These are phyloP conservation scores for Neodiprion fabricii DNA, from an alignment of 1,140 invertebrate genomes.

Conservation along the genomic window DNA sequence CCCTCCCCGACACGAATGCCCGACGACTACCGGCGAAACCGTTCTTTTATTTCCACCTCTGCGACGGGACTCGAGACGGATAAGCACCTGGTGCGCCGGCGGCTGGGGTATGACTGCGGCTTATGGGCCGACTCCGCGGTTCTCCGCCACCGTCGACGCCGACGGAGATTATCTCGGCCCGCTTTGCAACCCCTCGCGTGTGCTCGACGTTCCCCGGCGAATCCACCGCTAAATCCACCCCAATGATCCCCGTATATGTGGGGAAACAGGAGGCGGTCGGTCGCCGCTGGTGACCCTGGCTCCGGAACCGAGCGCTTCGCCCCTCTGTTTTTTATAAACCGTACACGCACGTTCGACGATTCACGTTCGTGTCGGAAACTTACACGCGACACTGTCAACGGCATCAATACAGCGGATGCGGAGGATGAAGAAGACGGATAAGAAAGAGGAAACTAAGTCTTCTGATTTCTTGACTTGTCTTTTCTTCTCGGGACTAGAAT, in stretches of 20 bases:
- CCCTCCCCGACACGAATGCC: too few relatives aligned
- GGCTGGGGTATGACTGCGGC: constrained; percentile 2
- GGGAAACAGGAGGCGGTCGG: background rate
- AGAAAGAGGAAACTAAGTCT: background rate
- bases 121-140: background rate
- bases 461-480: too few relatives aligned
- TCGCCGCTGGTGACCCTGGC: background rate
- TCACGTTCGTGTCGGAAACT: too few relatives aligned
- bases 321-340: too few relatives aligned
- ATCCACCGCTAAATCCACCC: background rate
- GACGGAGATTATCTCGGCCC: too few relatives aligned
- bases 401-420: background rate
- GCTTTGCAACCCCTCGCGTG: background rate
- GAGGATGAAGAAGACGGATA: background rate
- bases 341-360: too few relatives aligned
- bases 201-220: background rate
- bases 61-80: background rate
- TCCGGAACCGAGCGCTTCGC: background rate
- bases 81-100: background rate
- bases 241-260: background rate
- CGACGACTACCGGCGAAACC: too few relatives aligned
- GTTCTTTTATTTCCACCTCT: too few relatives aligned
- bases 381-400: background rate
- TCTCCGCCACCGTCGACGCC: background rate
- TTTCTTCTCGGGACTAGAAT: too few relatives aligned